These are phyloP conservation scores for Trichonephila clavata DNA, from an alignment of 1,140 invertebrate species.

Conservation along the genomic window DNA sequence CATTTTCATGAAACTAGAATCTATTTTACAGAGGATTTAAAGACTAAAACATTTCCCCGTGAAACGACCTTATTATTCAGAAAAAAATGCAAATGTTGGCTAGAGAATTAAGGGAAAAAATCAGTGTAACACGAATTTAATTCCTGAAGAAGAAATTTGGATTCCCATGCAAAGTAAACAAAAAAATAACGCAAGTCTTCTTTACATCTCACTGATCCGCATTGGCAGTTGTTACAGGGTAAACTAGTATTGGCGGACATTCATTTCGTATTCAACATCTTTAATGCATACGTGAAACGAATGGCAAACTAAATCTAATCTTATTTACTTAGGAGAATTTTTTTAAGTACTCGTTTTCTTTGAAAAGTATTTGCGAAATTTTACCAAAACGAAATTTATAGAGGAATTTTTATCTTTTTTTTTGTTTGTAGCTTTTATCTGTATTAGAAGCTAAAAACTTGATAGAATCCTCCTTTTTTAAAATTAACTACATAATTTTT, in stretches of 20 bases:
- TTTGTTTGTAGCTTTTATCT: too few relatives aligned
- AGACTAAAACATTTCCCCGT: too few relatives aligned
- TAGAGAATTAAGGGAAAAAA: too few relatives aligned
- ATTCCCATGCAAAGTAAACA: background rate
- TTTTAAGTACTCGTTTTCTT: background rate
- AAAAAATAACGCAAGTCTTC: background rate
- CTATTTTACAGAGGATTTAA: too few relatives aligned
- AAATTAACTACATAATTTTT: too few relatives aligned
- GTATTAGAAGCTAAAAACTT: too few relatives aligned
- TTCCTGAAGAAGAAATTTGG: background rate
- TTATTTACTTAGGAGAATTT: slow-evolving; percentile 10
- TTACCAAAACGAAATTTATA: background rate
- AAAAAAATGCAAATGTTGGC: too few relatives aligned
- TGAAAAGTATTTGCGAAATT: slow-evolving; percentile 14
- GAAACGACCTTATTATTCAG: too few relatives aligned
- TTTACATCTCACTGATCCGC: background rate
- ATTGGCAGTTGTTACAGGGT: slow-evolving; percentile 1
- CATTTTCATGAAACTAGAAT: too few relatives aligned
- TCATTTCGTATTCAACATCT: slow-evolving; percentile 5
- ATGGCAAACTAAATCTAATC: background rate
- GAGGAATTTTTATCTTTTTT: too few relatives aligned
- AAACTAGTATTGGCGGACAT: background rate
- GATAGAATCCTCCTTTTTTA: too few relatives aligned
- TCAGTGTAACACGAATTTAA: background rate
- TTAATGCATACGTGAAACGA: background rate